Percentiles rank a stretch among this genome's conserved stretches.
These are phyloP conservation scores for Mugil cephalus DNA, from an alignment of 2,113 vertebrate genomes.

Conservation along the genomic window DNA sequence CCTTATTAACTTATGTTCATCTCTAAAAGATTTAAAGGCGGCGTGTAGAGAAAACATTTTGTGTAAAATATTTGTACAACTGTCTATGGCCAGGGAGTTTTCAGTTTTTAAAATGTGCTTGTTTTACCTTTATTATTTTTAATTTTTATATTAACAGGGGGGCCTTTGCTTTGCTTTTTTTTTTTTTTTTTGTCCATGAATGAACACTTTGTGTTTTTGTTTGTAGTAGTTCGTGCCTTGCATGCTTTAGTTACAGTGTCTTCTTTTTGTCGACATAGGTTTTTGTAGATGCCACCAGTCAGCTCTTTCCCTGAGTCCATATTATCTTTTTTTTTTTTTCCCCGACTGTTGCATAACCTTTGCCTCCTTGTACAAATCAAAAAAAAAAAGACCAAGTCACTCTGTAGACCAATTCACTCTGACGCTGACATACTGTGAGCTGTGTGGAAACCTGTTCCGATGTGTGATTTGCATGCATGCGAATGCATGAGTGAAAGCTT, in stretches of 20 bases:
- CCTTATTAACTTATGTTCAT: conserved; percentile 87
- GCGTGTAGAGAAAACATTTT: conserved; percentile 83
- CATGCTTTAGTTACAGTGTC: conserved; percentile 81
- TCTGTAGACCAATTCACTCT: conserved; percentile 74
- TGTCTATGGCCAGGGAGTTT: conserved; percentile 87
- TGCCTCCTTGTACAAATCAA: conserved; percentile 62
- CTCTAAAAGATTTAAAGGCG: conserved; percentile 89
- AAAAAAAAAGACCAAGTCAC: conserved; percentile 70
- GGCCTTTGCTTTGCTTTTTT: conserved; percentile 62
- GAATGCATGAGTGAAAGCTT: conserved; percentile 28
- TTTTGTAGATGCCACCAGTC: conserved; percentile 60
- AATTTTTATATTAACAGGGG: conserved; percentile 82
- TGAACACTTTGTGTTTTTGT: conserved; percentile 50
- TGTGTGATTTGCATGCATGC: conserved; percentile 52
- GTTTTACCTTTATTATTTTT: conserved; percentile 87
- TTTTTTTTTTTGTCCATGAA: conserved; percentile 42
- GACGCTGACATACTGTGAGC: conserved; percentile 76
- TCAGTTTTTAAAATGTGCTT: conserved; percentile 77
- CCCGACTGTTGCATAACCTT: conserved; percentile 19
- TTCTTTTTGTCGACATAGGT: conserved; percentile 65
- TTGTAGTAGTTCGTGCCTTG: conserved; percentile 76
- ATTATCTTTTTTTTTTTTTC: conserved; percentile 30
- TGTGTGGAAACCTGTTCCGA: conserved; percentile 37
- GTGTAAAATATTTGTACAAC: conserved; percentile 92
- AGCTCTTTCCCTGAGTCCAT: conserved; percentile 40